Evolutionary conservation across 2,888 invertebrate genomes (phyloP).

Genomic region (Xanthia togata): DNA sequence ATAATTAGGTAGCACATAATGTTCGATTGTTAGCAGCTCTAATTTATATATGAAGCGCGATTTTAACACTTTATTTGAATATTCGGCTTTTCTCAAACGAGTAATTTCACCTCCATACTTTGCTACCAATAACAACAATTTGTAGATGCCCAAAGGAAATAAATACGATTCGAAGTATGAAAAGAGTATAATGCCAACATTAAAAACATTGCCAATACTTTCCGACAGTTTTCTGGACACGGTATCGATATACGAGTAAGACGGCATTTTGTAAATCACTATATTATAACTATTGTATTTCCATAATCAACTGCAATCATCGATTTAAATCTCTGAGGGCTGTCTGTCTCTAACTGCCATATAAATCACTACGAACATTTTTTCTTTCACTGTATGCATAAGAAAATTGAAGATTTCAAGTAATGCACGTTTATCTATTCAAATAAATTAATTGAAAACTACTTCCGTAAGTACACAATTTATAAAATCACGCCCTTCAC

Average conservation of each 20-base stretch:
- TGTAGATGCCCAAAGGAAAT: slow-evolving; percentile 75
- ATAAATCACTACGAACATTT: slow-evolving; percentile 20
- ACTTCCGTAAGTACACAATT: slow-evolving; percentile 2
- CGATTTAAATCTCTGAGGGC: not conserved
- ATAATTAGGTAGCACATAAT: slow-evolving; percentile 50
- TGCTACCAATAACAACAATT: slow-evolving; percentile 76
- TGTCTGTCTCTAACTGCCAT: not conserved
- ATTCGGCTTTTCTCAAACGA: slow-evolving; percentile 40
- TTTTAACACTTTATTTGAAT: slow-evolving; percentile 47
- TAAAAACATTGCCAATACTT: slow-evolving; percentile 63
- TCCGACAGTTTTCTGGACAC: slow-evolving; percentile 66
- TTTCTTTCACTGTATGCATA: slow-evolving; percentile 1
- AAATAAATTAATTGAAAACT: not conserved
- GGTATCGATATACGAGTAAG: not conserved
- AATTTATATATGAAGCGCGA: slow-evolving; percentile 73
- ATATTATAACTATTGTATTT: not conserved
- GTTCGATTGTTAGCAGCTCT: slow-evolving; percentile 71
- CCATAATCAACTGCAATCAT: not conserved
- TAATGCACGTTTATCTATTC: not conserved
- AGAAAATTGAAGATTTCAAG: not conserved
- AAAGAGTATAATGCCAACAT: slow-evolving; percentile 65
- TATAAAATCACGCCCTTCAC: slow-evolving; percentile 25
- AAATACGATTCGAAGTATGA: slow-evolving; percentile 77
- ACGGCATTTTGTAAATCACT: slow-evolving; percentile 50
- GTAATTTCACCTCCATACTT: slow-evolving; percentile 70